Percentiles rank a stretch among this genome's conserved stretches.
Conservation (phyloP, 2,888 invertebrate genomes). For the Terebella lapidaria region DNA sequence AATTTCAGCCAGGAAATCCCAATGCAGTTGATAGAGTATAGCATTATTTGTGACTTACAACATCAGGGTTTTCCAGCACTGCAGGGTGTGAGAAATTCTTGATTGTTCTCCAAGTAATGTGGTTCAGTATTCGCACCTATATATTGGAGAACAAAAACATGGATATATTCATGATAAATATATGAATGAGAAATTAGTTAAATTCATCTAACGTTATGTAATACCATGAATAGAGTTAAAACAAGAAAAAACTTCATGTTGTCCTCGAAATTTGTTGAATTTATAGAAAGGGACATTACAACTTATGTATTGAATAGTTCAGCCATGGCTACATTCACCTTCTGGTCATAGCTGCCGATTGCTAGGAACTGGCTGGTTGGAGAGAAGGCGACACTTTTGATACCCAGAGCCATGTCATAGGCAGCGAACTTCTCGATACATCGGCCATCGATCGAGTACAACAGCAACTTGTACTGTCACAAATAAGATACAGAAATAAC, state of each 20-base stretch:
- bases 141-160: no score
- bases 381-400: conserved; percentile 52
- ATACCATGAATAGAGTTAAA: no score
- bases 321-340: no score
- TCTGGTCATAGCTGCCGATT: conserved; percentile 54
- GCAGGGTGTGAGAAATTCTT: conserved; percentile 42
- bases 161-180: no score
- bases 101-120: conserved; percentile 52
- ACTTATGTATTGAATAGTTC: no score
- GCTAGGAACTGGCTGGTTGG: conserved; percentile 54
- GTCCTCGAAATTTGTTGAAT: no score
- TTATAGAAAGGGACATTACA: no score
- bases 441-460: conserved; percentile 52
- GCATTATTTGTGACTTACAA: conserved; percentile 4
- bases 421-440: conserved; percentile 49
- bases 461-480: conserved; percentile 48
- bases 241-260: no score
- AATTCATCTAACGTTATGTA: no score
- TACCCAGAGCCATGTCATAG: conserved; percentile 50
- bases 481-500: conserved; percentile 2
- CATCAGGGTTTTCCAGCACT: background rate
- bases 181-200: no score
- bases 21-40: no score
- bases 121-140: conserved; percentile 49
- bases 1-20: no score